Base-by-base conservation (phyloP, 2,797 vertebrate species). In the Pyrocephalus nanus region DNA sequence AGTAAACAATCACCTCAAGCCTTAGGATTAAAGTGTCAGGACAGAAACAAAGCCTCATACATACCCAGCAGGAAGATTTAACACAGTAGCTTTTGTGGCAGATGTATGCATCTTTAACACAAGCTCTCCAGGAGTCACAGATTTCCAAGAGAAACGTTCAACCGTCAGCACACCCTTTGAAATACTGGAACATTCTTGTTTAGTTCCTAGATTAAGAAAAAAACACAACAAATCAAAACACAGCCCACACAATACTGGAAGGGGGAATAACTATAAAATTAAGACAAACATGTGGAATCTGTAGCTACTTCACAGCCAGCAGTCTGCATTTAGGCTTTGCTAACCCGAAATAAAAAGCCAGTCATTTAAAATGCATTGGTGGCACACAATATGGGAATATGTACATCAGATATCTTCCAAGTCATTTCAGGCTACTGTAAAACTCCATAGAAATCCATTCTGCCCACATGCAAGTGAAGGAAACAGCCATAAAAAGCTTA, bases 51-150 rank as follows among this genome's bases (percentile, higher is more conserved):
- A 93, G 36, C 23, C 10, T 72, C 15, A 6, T 30, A 93, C 98
- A 48, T 98, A 99, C 99, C 99, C 99, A 53, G 96, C 29, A 74
- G 98, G 98, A 90, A 99, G 97, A 67, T 93, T 96, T 81, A 99
- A 95, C 82, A 98, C 15, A 67, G 98, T 74, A 67, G 99, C 98
- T 96, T 98, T 99, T 45, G 98, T 97, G 50, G 97, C 97, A 6
- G 97, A 98, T 11, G 99, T 99, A 61, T 97, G 97, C 76, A 99
- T 97, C 88, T 95, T 98, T 89, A 98, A 86, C 76, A 98, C 30
- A 43, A 97, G 96, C 54, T 97, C 90, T 42, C 97, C 97, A 65
- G 96, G 96, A 86, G 80, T 90, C 77, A 98, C 29, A 81, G 95
- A 97, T 94, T 97, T 98, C 98, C 98, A 99, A 53, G 97, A 98